Evolutionary conservation across 2,797 vertebrate genomes (phyloP).

Genomic region (Valencia hispanica): DNA sequence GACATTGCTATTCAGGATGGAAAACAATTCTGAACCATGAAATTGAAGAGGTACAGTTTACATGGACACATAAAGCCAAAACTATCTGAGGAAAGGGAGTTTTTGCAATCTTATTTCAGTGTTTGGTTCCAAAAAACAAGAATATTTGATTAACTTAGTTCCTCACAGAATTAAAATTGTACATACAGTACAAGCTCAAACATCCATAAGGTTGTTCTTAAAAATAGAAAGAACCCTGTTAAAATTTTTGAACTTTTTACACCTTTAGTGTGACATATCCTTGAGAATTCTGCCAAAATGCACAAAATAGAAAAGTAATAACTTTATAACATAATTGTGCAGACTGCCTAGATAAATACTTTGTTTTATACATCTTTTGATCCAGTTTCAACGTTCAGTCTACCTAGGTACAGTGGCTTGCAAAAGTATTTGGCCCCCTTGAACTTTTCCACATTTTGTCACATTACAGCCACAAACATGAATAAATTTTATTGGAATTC

Average conservation of each 20-base stretch:
- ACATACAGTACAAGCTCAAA: too few species aligned
- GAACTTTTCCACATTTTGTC: too few species aligned
- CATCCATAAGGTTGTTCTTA: not conserved
- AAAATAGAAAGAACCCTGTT: not conserved
- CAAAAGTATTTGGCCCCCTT: too few species aligned
- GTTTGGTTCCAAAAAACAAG: not conserved
- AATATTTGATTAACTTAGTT: too few species aligned
- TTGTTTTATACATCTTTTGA: too few species aligned
- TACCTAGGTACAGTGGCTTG: too few species aligned
- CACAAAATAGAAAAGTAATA: not conserved
- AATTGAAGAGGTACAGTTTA: constrained; percentile 4
- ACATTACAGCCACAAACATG: too few species aligned
- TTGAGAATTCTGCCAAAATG: not conserved
- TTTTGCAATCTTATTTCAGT: not conserved
- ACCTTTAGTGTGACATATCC: not conserved
- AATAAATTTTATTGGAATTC: too few species aligned
- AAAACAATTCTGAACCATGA: constrained; percentile 11
- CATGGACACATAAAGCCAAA: not conserved
- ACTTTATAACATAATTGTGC: not conserved
- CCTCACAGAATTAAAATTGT: too few species aligned
- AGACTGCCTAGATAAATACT: not conserved
- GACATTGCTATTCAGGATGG: constrained; percentile 22
- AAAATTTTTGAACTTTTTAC: not conserved
- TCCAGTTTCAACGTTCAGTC: too few species aligned
- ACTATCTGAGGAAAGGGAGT: not conserved